A percentile compares a stretch with the other conserved stretches of the same genome.
These are phyloP conservation scores for Pluvialis apricaria DNA, from an alignment of 2,113 vertebrate genomes.

Conservation along the genomic window DNA sequence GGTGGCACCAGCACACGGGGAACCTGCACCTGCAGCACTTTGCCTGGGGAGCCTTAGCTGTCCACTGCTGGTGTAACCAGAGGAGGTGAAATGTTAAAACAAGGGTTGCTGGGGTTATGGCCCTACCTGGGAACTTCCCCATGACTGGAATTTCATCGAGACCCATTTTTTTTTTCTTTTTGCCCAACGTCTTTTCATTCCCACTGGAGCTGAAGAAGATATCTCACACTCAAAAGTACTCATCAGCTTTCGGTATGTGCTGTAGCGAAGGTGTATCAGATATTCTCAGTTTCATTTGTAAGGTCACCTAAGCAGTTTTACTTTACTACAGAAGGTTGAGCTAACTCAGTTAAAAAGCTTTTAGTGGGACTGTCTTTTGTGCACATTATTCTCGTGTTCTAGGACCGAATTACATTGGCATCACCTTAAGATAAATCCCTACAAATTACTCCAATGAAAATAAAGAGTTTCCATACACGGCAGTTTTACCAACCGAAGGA, in stretches of 20 bases:
- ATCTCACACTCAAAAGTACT: neutral
- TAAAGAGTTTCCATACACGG: neutral
- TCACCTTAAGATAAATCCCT: neutral
- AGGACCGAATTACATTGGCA: neutral
- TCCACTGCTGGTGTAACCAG: neutral
- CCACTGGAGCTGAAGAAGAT: neutral
- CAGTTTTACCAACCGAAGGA: neutral
- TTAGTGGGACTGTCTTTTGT: neutral
- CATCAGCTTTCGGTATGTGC: neutral
- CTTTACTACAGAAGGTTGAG: neutral
- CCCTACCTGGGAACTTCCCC: neutral
- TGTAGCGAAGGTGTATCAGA: neutral
- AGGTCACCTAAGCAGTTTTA: neutral
- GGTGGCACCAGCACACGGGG: rapidly evolving
- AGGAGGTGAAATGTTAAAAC: neutral
- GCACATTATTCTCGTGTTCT: neutral
- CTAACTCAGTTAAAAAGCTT: neutral
- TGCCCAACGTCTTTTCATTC: neutral
- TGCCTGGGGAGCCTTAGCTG: neutral
- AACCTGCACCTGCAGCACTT: neutral
- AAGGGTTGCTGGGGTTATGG: neutral
- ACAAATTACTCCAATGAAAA: neutral
- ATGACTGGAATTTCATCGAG: neutral
- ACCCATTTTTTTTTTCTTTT: neutral
- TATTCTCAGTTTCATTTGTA: neutral